Conservation (phyloP, 2,797 vertebrate genomes). For the Chrosomus eos region DNA sequence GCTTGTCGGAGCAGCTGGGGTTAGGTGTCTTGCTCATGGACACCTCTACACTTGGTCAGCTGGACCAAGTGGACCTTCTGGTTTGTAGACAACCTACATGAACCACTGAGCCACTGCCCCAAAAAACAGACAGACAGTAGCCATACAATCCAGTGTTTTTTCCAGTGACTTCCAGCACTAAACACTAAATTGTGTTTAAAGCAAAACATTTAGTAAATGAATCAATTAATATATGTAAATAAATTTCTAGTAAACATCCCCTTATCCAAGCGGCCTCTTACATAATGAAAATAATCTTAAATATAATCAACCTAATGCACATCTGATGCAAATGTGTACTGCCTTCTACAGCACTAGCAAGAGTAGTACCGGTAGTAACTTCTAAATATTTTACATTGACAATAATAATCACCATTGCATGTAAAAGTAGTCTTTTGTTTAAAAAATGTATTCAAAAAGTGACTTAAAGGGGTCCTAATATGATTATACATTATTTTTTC, state of each 20-base stretch:
- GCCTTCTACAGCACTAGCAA: neutral
- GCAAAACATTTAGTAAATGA: no score
- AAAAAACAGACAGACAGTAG: neutral
- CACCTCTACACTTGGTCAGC: no score
- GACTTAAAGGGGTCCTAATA: neutral
- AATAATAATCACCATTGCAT: neutral
- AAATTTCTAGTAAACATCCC: neutral
- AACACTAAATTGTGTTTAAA: no score
- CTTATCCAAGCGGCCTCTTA: neutral
- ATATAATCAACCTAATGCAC: neutral
- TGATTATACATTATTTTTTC: no score
- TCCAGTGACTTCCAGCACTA: neutral
- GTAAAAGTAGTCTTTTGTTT: neutral
- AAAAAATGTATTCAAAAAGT: neutral
- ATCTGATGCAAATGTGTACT: neutral
- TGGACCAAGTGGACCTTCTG: no score
- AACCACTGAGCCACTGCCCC: no score
- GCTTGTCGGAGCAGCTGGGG: no score
- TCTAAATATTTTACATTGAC: neutral
- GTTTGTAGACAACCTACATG: no score
- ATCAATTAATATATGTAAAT: neutral
- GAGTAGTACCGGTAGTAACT: no score
- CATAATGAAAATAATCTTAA: neutral
- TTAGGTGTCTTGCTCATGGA: no score
- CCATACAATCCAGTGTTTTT: no score